These are phyloP conservation scores for Nymphalis polychloros DNA, from an alignment of 2,888 invertebrate species.

Conservation along the genomic window DNA sequence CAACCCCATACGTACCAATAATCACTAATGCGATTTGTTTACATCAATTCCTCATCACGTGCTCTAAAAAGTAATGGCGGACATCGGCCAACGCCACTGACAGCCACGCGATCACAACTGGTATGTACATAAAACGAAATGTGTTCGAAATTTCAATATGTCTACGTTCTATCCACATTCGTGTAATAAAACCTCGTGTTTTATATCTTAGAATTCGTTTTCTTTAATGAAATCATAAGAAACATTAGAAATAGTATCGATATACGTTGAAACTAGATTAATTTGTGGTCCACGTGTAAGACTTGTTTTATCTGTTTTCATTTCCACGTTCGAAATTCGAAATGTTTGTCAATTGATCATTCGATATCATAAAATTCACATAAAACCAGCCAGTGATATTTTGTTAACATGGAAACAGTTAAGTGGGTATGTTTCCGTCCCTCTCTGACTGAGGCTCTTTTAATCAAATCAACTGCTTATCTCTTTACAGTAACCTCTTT, in stretches of 20 bases:
- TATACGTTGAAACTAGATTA: neutral
- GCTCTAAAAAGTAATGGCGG: slow-evolving; percentile 48
- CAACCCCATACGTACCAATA: slow-evolving; percentile 43
- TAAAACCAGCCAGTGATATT: slow-evolving; percentile 18
- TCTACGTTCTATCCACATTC: slow-evolving; percentile 17
- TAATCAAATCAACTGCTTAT: slow-evolving; percentile 41
- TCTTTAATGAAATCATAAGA: slow-evolving; percentile 1
- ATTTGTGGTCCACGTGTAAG: slow-evolving; percentile 3
- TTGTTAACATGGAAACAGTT: slow-evolving; percentile 28
- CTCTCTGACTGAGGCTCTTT: slow-evolving; percentile 27
- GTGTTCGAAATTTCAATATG: neutral
- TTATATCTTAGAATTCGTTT: slow-evolving; percentile 10
- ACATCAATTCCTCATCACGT: slow-evolving; percentile 53
- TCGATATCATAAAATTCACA: slow-evolving; percentile 22
- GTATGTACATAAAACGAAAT: slow-evolving; percentile 36
- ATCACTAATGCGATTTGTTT: slow-evolving; percentile 56
- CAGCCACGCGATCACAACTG: slow-evolving; percentile 39
- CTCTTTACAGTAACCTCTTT: slow-evolving; percentile 36
- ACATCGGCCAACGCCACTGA: slow-evolving; percentile 33
- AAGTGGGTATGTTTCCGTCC: slow-evolving; percentile 23
- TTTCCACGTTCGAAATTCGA: slow-evolving; percentile 20
- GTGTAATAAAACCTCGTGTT: neutral
- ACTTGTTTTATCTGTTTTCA: slow-evolving; percentile 4
- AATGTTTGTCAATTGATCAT: slow-evolving; percentile 27
- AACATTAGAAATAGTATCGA: neutral